phyloP scores from a whole-genome alignment of 2,888 invertebrate species.

The Timandra comae region DNA sequence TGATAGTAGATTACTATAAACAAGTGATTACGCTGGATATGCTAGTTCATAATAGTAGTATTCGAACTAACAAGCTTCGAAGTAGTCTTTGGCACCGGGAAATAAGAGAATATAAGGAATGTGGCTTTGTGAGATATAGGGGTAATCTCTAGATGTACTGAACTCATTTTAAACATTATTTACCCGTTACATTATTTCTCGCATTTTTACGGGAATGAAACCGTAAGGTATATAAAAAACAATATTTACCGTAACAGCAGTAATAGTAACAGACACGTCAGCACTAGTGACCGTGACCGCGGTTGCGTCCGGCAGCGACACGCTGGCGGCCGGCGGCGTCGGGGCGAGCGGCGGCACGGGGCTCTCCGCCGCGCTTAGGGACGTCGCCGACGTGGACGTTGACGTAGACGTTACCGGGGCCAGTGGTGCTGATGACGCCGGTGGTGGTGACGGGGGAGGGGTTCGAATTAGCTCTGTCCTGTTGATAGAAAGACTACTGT shows the following conservation, averaged over 20 bases:
- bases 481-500: no score
- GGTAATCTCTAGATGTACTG: no score
- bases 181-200: no score
- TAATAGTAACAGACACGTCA: constrained; percentile 29
- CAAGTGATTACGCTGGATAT: no score
- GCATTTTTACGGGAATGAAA: no score
- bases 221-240: neutral
- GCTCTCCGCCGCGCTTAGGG: neutral
- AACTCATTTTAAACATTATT: no score
- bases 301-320: constrained; percentile 24
- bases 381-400: constrained; percentile 11
- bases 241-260: constrained; percentile 21
- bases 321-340: constrained; percentile 15
- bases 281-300: constrained; percentile 24
- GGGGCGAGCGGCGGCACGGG: constrained; percentile 11
- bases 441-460: constrained; percentile 62
- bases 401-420: constrained; percentile 32
- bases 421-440: constrained; percentile 53
- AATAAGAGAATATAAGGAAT: no score
- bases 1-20: no score
- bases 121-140: no score
- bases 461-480: constrained; percentile 54
- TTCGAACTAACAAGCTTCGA: no score
- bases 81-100: no score
- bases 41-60: no score